A percentile compares a stretch with the other conserved stretches of the same genome.
Conservation (phyloP, 2,113 vertebrate genomes). For the Peromyscus maniculatus region DNA sequence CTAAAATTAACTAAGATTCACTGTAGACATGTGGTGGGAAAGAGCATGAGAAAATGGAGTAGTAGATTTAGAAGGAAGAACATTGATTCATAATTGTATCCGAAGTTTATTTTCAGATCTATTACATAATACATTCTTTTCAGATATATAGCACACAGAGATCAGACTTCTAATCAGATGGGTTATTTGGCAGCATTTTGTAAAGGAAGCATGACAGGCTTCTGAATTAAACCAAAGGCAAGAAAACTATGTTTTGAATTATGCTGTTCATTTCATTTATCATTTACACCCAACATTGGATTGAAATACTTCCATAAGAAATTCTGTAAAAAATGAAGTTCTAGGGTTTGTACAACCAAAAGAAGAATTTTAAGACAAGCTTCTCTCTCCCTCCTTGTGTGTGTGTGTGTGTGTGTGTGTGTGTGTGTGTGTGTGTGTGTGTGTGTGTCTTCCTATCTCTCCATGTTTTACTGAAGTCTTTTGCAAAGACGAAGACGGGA, state of each 20-base stretch:
- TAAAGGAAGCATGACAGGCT: constrained; percentile 53
- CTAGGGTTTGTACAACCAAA: constrained; percentile 28
- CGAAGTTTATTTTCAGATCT: constrained; percentile 68
- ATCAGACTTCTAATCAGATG: constrained; percentile 37
- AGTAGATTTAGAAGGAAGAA: constrained; percentile 50
- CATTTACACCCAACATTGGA: constrained; percentile 27
- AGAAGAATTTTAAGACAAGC: constrained; percentile 32
- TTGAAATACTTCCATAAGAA: constrained; percentile 71
- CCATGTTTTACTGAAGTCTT: constrained; percentile 50
- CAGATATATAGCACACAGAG: constrained; percentile 20
- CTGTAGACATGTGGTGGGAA: neutral
- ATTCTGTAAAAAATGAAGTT: constrained; percentile 33
- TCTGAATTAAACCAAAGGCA: constrained; percentile 64
- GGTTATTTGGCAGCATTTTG: constrained; percentile 57
- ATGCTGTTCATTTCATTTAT: constrained; percentile 60
- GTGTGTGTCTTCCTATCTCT: neutral
- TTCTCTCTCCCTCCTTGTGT: neutral
- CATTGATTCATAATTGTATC: constrained; percentile 51
- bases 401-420: neutral
- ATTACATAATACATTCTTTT: constrained; percentile 60
- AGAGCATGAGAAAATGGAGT: neutral
- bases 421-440: neutral
- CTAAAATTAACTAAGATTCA: neutral
- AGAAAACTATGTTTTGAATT: constrained; percentile 50
- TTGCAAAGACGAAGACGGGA: constrained; percentile 35